Evolutionary conservation across 2,113 vertebrate species (phyloP).

Genomic region (Turnix velox): DNA sequence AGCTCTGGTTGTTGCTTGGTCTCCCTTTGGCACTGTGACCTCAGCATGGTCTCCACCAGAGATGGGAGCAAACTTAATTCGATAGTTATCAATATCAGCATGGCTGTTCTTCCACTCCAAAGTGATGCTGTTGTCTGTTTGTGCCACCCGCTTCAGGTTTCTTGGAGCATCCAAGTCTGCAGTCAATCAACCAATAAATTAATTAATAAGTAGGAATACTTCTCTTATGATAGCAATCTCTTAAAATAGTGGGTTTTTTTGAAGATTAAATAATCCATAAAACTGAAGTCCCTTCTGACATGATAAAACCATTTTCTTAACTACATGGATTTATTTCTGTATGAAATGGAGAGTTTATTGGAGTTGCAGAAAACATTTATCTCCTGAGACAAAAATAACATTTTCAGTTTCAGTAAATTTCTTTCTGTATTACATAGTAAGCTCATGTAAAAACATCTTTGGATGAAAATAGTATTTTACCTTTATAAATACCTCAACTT

Average conservation of each 20-base stretch:
- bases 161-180: constrained; percentile 90
- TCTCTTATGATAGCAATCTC: background rate
- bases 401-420: background rate
- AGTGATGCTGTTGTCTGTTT: constrained; percentile 91
- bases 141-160: constrained; percentile 81
- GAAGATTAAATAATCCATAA: background rate
- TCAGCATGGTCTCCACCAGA: constrained; percentile 91
- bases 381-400: background rate
- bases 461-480: background rate
- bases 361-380: background rate
- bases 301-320: background rate
- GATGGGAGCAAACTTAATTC: constrained; percentile 93
- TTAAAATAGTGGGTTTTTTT: background rate
- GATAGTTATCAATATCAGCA: constrained; percentile 81
- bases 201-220: background rate
- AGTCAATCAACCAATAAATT: background rate
- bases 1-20: constrained; percentile 80
- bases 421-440: background rate
- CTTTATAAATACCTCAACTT: background rate
- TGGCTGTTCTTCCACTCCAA: constrained; percentile 92
- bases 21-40: constrained; percentile 80
- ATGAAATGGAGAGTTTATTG: background rate
- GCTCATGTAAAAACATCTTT: background rate
- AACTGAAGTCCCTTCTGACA: background rate
- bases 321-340: background rate